These are phyloP conservation scores for Thecocarcelia acutangulata DNA, from an alignment of 2,888 invertebrate species.

Conservation along the genomic window DNA sequence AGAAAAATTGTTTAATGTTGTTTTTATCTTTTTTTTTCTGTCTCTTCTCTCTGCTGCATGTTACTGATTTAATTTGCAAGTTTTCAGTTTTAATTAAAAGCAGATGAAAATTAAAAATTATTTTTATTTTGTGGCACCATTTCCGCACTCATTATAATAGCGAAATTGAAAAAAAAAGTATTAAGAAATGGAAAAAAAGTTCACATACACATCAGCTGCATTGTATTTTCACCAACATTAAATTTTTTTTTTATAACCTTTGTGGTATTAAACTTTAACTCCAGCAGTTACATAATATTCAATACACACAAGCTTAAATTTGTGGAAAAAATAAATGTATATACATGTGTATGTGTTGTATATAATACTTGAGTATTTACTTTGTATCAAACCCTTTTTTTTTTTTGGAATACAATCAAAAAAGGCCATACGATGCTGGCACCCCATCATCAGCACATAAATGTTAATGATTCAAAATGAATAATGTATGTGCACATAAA, in stretches of 20 bases:
- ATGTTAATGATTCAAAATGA: constrained; percentile 71
- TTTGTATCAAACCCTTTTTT: constrained; percentile 15
- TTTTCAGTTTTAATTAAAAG: constrained; percentile 79
- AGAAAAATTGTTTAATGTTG: constrained; percentile 44
- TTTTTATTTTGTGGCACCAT: constrained; percentile 59
- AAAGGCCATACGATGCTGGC: constrained; percentile 54
- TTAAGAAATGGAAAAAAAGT: not conserved
- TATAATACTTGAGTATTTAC: constrained; percentile 45
- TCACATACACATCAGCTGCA: constrained; percentile 34
- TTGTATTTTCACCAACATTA: constrained; percentile 15
- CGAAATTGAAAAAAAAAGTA: constrained; percentile 19
- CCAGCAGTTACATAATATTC: constrained; percentile 38
- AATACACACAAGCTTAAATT: not conserved
- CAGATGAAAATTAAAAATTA: constrained; percentile 73
- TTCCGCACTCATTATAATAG: constrained; percentile 33
- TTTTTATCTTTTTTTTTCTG: constrained; percentile 11
- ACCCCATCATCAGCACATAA: constrained; percentile 71
- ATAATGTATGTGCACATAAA: constrained; percentile 53
- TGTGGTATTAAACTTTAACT: constrained; percentile 52
- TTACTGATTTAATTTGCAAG: constrained; percentile 72
- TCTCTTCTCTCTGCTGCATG: constrained; percentile 9
- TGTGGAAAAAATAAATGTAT: constrained; percentile 19
- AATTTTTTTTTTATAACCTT: constrained; percentile 34
- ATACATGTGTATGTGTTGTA: constrained; percentile 16
- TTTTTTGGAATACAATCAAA: constrained; percentile 30